Percentiles rank a stretch among this genome's conserved stretches.
These are phyloP conservation scores for Dreissena polymorpha DNA, from an alignment of 1,140 invertebrate species.

Conservation along the genomic window DNA sequence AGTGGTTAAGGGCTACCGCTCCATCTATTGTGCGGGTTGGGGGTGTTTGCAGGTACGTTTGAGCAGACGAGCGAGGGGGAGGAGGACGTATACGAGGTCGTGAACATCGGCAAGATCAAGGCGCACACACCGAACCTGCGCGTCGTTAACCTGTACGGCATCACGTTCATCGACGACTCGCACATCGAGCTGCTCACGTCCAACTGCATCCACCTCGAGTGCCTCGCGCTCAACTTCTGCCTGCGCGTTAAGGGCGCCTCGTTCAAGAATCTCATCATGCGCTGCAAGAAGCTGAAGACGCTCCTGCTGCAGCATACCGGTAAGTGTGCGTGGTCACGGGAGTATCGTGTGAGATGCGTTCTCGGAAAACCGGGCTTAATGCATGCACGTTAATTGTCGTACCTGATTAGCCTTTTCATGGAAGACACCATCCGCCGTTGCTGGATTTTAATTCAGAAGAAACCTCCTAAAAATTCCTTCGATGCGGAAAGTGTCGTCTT, in stretches of 20 bases:
- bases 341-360: no score
- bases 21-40: no score
- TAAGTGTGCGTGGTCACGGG: constrained; percentile 75
- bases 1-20: no score
- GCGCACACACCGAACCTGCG: constrained; percentile 92
- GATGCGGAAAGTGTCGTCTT: no score
- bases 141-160: constrained; percentile 86
- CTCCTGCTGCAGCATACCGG: constrained; percentile 98
- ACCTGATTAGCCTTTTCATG: no score
- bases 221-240: constrained; percentile 97
- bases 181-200: constrained; percentile 97
- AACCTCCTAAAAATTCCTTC: no score
- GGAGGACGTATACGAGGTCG: constrained; percentile 99
- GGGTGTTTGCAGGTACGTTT: constrained; percentile 96
- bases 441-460: no score
- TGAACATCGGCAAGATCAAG: constrained; percentile 89
- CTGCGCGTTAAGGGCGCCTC: constrained; percentile 98
- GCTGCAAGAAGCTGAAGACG: constrained; percentile 94
- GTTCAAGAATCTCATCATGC: constrained; percentile 95
- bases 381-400: no score
- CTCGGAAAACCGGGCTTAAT: no score
- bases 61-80: constrained; percentile 98
- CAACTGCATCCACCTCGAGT: constrained; percentile 92
- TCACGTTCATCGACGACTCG: constrained; percentile 98
- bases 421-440: no score